Evolutionary conservation across 2,113 vertebrate genomes (phyloP).

Genomic region (Diadophis punctatus): DNA sequence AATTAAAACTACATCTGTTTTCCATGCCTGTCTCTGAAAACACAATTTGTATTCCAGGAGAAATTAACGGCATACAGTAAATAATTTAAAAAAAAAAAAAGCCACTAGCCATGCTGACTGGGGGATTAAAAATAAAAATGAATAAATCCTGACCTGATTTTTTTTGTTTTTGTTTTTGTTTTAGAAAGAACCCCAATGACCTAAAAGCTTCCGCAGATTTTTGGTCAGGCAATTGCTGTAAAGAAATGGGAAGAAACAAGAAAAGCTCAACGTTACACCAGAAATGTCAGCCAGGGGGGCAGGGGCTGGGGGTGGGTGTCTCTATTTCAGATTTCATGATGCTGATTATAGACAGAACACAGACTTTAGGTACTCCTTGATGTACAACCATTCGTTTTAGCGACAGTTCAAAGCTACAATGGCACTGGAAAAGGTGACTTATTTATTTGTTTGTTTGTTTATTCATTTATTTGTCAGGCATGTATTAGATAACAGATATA

Average conservation of each 20-base stretch:
- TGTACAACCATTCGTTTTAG: neutral
- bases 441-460: too few relatives aligned
- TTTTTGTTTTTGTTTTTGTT: neutral
- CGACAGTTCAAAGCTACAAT: neutral
- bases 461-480: too few relatives aligned
- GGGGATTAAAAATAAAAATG: neutral
- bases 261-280: neutral
- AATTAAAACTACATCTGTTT: neutral
- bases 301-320: accelerated
- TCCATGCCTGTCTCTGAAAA: neutral
- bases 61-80: neutral
- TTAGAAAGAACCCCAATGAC: neutral
- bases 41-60: neutral
- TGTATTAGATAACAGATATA: too few relatives aligned
- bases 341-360: neutral
- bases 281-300: neutral
- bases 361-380: neutral
- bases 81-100: neutral
- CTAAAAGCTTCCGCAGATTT: neutral
- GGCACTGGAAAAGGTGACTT: neutral
- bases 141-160: neutral
- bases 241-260: neutral
- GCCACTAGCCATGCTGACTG: neutral
- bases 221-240: neutral
- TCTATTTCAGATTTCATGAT: neutral